Evolutionary conservation across 2,113 vertebrate genomes (phyloP), one percentile per base, ranked within the genome.

Genomic region (Cololabis saira): DNA sequence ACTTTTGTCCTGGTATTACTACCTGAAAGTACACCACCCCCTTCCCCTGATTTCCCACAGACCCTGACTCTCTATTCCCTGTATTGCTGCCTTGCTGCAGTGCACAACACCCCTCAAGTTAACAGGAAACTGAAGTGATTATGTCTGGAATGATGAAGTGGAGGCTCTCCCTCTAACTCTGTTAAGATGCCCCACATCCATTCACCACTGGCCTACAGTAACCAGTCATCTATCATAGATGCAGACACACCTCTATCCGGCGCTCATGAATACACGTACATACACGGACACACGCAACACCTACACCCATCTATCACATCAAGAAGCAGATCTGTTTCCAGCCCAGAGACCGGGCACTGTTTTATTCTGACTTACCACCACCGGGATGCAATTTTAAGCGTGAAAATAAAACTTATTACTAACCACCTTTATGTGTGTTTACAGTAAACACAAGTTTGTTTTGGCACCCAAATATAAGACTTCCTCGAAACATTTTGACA

Each of bases 61-160:
- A 80, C 59, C 68, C 74, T 47, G 62, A 60, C 76, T 82, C 58
- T 63, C 81, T 69, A 48, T 68, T 76, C 55, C 59, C 53, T 63
- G 16, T 53, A 54, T 62, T 12, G 37, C 74, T 73, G 44, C 69
- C 74, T 75, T 15, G 22, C 76, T 68, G 87, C 82, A 81, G 71
- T 43, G 62, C 62, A 59, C 80, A 76, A 27, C 78, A 60, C 83
- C 82, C 88, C 83, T 89, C 84, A 59, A 70, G 79, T 90, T 92
- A 91, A 91, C 87, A 80, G 79, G 82, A 87, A 87, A 82, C 87
- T 90, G 90, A 92, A 89, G 80, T 86, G 90, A 92, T 93, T 92
- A 92, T 89, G 92, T 91, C 92, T 78, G 71, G 68, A 82, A 92
- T 94, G 93, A 94, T 93, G 90, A 93, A 93, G 90, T 94, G 89